Evolutionary conservation across 2,113 vertebrate species (phyloP), one percentile per base, ranked within the genome.

Genomic region (Miniopterus natalensis): DNA sequence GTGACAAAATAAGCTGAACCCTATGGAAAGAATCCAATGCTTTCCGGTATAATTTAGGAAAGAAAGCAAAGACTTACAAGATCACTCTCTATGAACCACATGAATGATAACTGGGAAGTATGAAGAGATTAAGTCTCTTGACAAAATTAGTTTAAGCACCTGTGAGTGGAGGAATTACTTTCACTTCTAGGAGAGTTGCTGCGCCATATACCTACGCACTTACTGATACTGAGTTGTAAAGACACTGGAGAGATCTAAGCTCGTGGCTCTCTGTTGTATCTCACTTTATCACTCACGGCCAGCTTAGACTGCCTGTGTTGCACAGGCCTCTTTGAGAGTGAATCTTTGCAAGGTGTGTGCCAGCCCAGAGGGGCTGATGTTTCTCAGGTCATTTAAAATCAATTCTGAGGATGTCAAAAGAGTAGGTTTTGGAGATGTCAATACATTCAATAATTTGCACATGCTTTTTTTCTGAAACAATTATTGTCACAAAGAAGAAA

Each of bases 301-400:
- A 40, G 13, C 3, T 20, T 5, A 57, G 47, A 2, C 3, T 61
- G 21, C 1, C 20, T 29, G 71, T 80, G 13, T 83, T 47, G 12
- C 36, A 57, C 1, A 9, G 20, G 10, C 18, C 42, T 68, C 86
- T 65, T 71, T 75, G 55, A 88, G 51, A 70, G 11, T 55, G 12
- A 73, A 18, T 20, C 23, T 90, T 49, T 68, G 63, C 3, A 11
- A 83, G 18, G 18, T 40, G 25, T 79, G 15, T 66, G 6, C 4
- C 4, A 65, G 0, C 15, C 17, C 17, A 45, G 6, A 42, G 23
- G 29, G 13, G 1, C 3, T 81, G 0, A 13, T 68, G 9, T 3
- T 83, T 74, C 40, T 88, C 12, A 45, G 49, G 10, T 66, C 17
- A 88, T 63, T 88, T 87, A 36, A 81, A 92, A 25, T 66, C 10